These are phyloP conservation scores for Macrosoma leucophasiata DNA, from an alignment of 2,888 invertebrate genomes.

Conservation along the genomic window DNA sequence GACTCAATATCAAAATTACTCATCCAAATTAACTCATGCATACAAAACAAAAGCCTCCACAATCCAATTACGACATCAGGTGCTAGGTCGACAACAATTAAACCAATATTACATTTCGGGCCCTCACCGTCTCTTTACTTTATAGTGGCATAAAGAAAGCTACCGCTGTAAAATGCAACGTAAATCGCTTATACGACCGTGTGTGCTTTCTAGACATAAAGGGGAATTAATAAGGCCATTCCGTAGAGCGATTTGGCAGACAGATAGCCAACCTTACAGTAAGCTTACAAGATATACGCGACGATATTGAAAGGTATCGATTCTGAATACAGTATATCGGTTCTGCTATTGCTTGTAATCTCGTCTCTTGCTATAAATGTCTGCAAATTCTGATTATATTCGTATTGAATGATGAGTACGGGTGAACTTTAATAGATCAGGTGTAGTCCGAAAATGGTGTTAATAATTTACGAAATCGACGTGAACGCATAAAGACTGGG, in stretches of 20 bases:
- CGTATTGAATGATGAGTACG: too few species aligned
- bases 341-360: too few species aligned
- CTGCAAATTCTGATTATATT: too few species aligned
- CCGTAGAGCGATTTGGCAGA: conserved; percentile 55
- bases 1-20: too few species aligned
- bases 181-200: conserved; percentile 57
- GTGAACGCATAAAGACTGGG: too few species aligned
- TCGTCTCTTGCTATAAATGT: too few species aligned
- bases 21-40: too few species aligned
- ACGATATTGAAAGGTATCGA: conserved; percentile 67
- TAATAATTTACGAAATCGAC: too few species aligned
- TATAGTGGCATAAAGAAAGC: conserved; percentile 70
- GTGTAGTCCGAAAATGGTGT: too few species aligned
- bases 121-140: conserved; percentile 48
- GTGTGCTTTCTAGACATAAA: conserved; percentile 60
- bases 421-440: too few species aligned
- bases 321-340: conserved; percentile 39
- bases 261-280: conserved; percentile 43
- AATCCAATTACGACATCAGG: conserved; percentile 49
- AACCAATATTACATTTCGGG: conserved; percentile 49
- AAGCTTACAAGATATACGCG: conserved; percentile 47
- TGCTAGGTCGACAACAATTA: conserved; percentile 56
- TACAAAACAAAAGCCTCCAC: conserved; percentile 29
- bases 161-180: conserved; percentile 55
- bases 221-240: conserved; percentile 72